phyloP scores from a whole-genome alignment of 2,113 vertebrate genomes.

The Oncorhynchus kisutch region DNA sequence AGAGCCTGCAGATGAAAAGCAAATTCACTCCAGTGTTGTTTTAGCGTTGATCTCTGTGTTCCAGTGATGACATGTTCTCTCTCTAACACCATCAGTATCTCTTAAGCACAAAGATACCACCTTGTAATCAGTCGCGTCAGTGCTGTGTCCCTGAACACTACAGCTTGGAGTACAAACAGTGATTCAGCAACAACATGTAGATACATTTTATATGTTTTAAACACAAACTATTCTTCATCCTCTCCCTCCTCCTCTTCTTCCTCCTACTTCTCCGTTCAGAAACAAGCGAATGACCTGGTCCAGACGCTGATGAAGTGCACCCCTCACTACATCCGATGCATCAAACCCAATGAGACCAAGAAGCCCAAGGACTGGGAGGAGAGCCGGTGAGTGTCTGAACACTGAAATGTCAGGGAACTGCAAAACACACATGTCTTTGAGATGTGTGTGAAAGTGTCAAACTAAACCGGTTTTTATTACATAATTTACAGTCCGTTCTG shows the following conservation, averaged over 20 bases:
- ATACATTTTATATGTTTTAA: neutral
- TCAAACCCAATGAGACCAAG: slow-evolving; percentile 98
- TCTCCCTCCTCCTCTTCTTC: slow-evolving; percentile 3
- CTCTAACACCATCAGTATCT: neutral
- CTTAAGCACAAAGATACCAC: neutral
- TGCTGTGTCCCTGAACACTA: neutral
- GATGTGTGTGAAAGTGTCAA: no score
- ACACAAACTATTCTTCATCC: neutral
- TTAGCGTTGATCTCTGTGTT: neutral
- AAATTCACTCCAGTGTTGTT: slow-evolving; percentile 10
- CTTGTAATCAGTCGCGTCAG: neutral
- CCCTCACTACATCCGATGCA: slow-evolving; percentile 97
- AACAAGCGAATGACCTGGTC: slow-evolving; percentile 97
- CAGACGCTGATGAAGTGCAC: slow-evolving; percentile 97
- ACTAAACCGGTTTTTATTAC: no score
- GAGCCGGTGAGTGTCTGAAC: slow-evolving; percentile 80
- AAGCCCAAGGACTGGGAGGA: slow-evolving; percentile 96
- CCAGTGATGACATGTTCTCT: neutral
- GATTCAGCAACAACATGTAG: neutral
- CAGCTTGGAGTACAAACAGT: neutral
- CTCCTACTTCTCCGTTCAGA: slow-evolving; percentile 69
- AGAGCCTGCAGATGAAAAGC: neutral
- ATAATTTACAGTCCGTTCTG: no score
- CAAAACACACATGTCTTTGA: no score
- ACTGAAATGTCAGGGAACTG: neutral